Evolutionary conservation across 2,797 vertebrate species (phyloP), one percentile per base, ranked within the genome.

Genomic region (Malurus leucopterus): DNA sequence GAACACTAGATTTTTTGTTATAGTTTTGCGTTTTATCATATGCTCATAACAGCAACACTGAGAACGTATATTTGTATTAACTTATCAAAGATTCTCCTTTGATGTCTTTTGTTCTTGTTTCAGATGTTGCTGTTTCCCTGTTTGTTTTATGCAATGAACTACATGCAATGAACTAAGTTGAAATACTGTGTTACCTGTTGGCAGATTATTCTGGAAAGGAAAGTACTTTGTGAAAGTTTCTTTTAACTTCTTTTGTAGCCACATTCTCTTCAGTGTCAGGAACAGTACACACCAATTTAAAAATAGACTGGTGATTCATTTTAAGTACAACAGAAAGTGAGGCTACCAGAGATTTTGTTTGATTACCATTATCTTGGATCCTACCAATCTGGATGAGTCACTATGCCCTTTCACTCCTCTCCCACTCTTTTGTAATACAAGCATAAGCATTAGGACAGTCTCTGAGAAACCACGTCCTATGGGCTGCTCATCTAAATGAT

Each of bases 271-370:
- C 17, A 38, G 10, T n/a, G 61, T 29, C 27, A 74, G 26, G 23
- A 81, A 64, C 1, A 2, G 17, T 62, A 86, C 15, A 40, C 2
- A 10, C 3, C 15, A 43, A 14, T 65, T 92, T 84, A 84, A 91
- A 93, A 93, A 81, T 51, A 88, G 54, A 57, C 24, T 26, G 19
- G 40, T 88, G 84, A 84, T 86, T 93, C 47, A 88, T 75, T 82
- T 72, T 36, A 81, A 84, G 36, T 53, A 58, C 38, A 86, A 84
- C 14, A 69, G 24, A 86, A 84, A 81, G 40, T 43, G 43, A 78
- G 9, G 51, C 13, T 69, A 90, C 32, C 20, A 32, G 36, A 36
- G 15, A 50, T 69, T 86, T 71, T 64, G 57, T 71, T 70, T 84
- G 34, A 68, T 91, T 77, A 84, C 17, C 26, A 26, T 69, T 75